Conservation (phyloP, 2,888 invertebrate genomes). For the Aphelenchoides bicaudatus region DNA sequence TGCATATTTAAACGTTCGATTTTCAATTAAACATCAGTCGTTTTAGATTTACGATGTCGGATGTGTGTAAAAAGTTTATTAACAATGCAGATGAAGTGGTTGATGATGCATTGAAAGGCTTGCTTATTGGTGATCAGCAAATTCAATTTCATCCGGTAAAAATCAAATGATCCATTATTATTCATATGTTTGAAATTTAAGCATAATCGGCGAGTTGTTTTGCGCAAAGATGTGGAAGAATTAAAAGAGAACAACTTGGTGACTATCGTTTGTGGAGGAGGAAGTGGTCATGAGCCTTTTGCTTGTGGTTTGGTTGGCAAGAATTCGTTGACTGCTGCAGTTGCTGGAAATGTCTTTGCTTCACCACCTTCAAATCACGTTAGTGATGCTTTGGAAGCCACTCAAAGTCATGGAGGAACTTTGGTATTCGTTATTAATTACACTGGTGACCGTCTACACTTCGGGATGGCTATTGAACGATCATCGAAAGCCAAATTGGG, state of each 20-base stretch:
- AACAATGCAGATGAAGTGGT: slow-evolving; percentile 42
- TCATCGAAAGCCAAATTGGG: slow-evolving; percentile 65
- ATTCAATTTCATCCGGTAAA: slow-evolving; percentile 36
- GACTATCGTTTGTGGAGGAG: slow-evolving; percentile 68
- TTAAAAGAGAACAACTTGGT: slow-evolving; percentile 25
- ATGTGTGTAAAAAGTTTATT: slow-evolving; percentile 42
- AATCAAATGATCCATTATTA: background rate
- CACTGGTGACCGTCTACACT: slow-evolving; percentile 74
- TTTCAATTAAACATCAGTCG: too few relatives aligned
- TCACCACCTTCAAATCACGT: slow-evolving; percentile 74
- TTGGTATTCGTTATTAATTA: slow-evolving; percentile 74
- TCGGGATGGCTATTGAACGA: slow-evolving; percentile 76
- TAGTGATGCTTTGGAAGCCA: slow-evolving; percentile 28
- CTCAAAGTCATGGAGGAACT: slow-evolving; percentile 65
- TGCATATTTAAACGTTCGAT: too few relatives aligned
- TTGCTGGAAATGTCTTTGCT: slow-evolving; percentile 74
- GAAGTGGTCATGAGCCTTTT: slow-evolving; percentile 78
- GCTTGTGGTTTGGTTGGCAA: slow-evolving; percentile 69
- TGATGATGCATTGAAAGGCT: slow-evolving; percentile 41
- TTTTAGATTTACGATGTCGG: slow-evolving; percentile 15
- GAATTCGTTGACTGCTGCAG: slow-evolving; percentile 76
- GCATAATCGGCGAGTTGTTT: slow-evolving; percentile 30
- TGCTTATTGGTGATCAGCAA: slow-evolving; percentile 33
- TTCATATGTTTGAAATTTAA: slow-evolving; percentile 16
- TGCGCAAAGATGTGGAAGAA: slow-evolving; percentile 57